Base-by-base conservation (phyloP, 1,140 invertebrate species). In the Drosophila neocordata region DNA sequence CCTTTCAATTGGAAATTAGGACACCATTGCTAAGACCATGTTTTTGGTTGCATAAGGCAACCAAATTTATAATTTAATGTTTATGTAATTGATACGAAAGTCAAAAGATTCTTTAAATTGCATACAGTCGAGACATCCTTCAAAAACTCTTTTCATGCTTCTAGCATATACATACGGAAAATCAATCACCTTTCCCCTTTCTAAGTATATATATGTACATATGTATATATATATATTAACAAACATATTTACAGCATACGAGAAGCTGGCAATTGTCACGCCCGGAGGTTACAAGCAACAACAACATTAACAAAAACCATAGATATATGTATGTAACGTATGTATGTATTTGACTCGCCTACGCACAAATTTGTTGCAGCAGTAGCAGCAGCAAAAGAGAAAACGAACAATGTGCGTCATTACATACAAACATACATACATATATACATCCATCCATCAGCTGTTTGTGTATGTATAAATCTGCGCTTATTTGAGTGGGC, bases 321-420 rank as follows among this genome's bases (percentile, higher is more conserved):
- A 2, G 1, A 24, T 24, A 24, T 24, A 4, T 24, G 4, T 24
- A 4, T n/a, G n/a, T n/a, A n/a, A n/a, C n/a, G n/a, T 41, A 12
- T n/a, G 37, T 13, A 27, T 4, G 12, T 13, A 27, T 53, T 53
- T 53, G 22, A 69, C 73, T 75, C 73, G 69, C 73, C 73, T 55
- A 75, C 73, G 64, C 73, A 72, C 64, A 72, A 75, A 68, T 72
- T 72, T 75, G 60, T 75, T 75, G 60, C 35, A 56, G 52, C 15
- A 11, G 20, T 67, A 55, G 4, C 37, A 24, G 22, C 22, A n/a
- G n/a, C 22, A 7, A 59, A 57, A 56, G 22, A 64, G 12, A n/a
- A 35, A 34, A 27, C 24, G n/a, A 27, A 34, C 7, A 35, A 20
- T 34, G 12, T 65, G 31, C 34, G 38, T 35, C 13, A 57, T 12